Evolutionary conservation across 2,888 invertebrate genomes (phyloP).

Genomic region (Halictus quadricinctus): DNA sequence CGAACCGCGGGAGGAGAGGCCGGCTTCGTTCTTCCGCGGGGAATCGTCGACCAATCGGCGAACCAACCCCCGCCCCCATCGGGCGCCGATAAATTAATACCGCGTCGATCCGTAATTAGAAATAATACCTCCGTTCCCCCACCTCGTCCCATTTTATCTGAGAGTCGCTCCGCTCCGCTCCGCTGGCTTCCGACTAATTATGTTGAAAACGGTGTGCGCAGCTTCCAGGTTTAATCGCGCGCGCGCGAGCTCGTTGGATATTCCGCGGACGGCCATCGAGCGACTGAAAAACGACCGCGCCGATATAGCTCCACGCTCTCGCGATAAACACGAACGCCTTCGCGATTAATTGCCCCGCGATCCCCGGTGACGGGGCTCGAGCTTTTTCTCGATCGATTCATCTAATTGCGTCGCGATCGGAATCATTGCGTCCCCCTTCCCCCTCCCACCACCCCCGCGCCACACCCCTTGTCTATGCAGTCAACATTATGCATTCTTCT

Average conservation of each 20-base stretch:
- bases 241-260: not conserved
- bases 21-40: conserved; percentile 9
- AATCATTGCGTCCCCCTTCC: not conserved
- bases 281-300: not conserved
- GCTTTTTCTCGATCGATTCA: conserved; percentile 22
- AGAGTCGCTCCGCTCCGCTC: not conserved
- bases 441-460: no score
- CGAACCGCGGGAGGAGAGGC: not conserved
- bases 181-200: conserved; percentile 26
- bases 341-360: conserved; percentile 20
- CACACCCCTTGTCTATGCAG: not conserved
- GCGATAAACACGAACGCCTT: conserved; percentile 5
- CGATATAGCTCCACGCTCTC: no score
- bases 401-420: conserved; percentile 32
- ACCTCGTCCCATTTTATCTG: not conserved
- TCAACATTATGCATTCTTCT: conserved; percentile 28
- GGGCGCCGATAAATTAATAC: conserved; percentile 27
- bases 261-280: conserved; percentile 5
- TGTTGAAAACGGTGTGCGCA: not conserved
- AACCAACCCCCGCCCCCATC: conserved; percentile 1
- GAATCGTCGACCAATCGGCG: not conserved
- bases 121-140: conserved; percentile 26
- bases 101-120: conserved; percentile 37
- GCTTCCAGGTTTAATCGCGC: conserved; percentile 20
- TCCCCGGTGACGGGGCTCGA: not conserved